These are phyloP conservation scores for Camponotus pennsylvanicus DNA, from an alignment of 1,140 invertebrate genomes.

Conservation along the genomic window DNA sequence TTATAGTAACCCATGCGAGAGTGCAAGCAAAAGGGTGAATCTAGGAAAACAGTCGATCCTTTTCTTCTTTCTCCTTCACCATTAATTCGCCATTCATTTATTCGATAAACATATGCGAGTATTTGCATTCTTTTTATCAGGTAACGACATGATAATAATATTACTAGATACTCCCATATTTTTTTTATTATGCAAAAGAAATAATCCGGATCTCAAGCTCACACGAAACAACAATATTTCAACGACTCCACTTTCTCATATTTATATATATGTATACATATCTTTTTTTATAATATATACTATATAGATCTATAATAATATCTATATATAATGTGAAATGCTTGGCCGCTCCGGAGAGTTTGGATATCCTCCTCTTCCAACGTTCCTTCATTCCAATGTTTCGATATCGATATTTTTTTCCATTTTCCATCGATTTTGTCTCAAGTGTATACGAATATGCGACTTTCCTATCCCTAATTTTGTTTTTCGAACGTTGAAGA, in stretches of 20 bases:
- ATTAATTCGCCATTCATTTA: neutral
- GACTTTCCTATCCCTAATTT: constrained; percentile 41
- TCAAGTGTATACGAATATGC: constrained; percentile 29
- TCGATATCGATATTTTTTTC: constrained; percentile 38
- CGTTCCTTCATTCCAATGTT: constrained; percentile 12
- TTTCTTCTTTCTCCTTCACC: constrained; percentile 23
- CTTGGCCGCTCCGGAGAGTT: constrained; percentile 55
- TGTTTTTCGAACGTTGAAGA: constrained; percentile 31
- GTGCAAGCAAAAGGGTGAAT: constrained; percentile 68
- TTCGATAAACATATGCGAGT: constrained; percentile 18
- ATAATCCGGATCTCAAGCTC: constrained; percentile 68
- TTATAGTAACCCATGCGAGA: constrained; percentile 57
- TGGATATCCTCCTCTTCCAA: neutral
- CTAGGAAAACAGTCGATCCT: constrained; percentile 53
- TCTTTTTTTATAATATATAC: constrained; percentile 64
- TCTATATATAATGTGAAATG: constrained; percentile 64
- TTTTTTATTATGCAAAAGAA: constrained; percentile 67
- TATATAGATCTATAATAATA: constrained; percentile 67
- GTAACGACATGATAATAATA: constrained; percentile 64
- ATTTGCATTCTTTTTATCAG: constrained; percentile 32
- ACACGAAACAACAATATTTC: constrained; percentile 71
- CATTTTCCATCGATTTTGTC: neutral
- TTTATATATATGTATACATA: constrained; percentile 64
- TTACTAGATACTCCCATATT: constrained; percentile 49
- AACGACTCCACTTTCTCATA: constrained; percentile 67